These are phyloP conservation scores for Cotesia glomerata DNA, from an alignment of 1,140 invertebrate species.

Conservation along the genomic window DNA sequence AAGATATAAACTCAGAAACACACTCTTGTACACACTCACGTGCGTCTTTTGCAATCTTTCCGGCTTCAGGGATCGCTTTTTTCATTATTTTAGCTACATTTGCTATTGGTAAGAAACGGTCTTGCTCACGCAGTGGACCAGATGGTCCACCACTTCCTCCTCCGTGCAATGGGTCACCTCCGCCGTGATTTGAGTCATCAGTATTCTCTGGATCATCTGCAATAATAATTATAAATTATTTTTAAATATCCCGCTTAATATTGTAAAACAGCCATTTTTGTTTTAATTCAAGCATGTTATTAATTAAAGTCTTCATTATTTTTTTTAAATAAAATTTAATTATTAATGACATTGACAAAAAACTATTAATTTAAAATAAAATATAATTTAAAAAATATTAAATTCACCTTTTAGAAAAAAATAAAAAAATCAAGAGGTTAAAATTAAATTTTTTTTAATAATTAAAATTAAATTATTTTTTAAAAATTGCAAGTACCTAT, in stretches of 20 bases:
- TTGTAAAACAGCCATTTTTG: too few species aligned
- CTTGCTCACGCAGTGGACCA: constrained; percentile 81
- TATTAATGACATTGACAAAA: too few species aligned
- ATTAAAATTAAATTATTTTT: too few species aligned
- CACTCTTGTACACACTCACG: constrained; percentile 99
- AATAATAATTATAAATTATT: background rate
- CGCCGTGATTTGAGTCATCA: constrained; percentile 73
- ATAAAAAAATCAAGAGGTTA: too few species aligned
- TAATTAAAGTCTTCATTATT: background rate
- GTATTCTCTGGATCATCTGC: constrained; percentile 71
- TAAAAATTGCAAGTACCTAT: too few species aligned
- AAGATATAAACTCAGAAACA: constrained; percentile 99
- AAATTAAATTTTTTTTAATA: too few species aligned
- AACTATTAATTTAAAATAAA: too few species aligned
- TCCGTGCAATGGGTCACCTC: constrained; percentile 61
- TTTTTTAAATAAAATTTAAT: constrained; percentile 3
- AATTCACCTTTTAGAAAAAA: too few species aligned
- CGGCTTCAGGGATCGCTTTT: constrained; percentile 91
- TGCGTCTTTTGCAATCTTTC: constrained; percentile 99
- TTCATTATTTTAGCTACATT: constrained; percentile 99
- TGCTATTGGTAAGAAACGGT: constrained; percentile 95
- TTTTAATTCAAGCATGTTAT: too few species aligned
- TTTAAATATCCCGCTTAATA: too few species aligned
- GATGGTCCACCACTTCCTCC: constrained; percentile 60
- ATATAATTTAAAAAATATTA: too few species aligned